Base-by-base conservation (phyloP, 2,113 vertebrate species). In the Dipodomys ordii region DNA sequence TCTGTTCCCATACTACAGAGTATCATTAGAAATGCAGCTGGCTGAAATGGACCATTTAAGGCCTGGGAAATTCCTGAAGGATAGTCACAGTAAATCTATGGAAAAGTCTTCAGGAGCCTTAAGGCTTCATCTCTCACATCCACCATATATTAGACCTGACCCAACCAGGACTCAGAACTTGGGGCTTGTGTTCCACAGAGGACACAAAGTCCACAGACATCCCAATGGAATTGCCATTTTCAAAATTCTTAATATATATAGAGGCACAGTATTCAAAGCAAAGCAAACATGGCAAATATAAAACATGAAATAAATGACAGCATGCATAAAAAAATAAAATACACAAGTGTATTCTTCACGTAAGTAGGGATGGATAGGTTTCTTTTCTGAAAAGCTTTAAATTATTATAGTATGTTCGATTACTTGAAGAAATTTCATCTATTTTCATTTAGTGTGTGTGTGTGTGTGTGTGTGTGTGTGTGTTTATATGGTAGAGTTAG, bases 371-470 rank as follows among this genome's bases (percentile, higher is more conserved):
- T 69, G 35, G 19, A 57, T 6, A 27, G 9, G 30, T 44, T 82
- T 83, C 23, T 83, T 88, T 90, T 74, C 15, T 78, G 72, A 83
- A 94, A 73, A 77, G 39, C 15, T 60, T 72, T 16, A 68, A 25
- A 30, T 82, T 76, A 62, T 79, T 94, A 87, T 35, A 39, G 6
- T 7, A 32, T 67, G 67, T 25, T 28, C 44, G 30, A 53, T 77
- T 67, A 20, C 76, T 84, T 85, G 4, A 82, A 49, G 35, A 83
- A 71, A 86, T 44, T 32, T 74, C 25, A 25, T 62, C n/a, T 16
- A 76, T 81, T 27, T 73, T 39, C 19, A 46, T 3, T 11, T 49
- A 53, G n/a, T 64, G 35, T 64, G 60, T 85, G 8, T 27, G 35
- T 62, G 53, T 68, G 69, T 85, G 4, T 25, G 39, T 62, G 13